Evolutionary conservation across 2,113 vertebrate genomes (phyloP).

Genomic region (Malurus cyaneus): DNA sequence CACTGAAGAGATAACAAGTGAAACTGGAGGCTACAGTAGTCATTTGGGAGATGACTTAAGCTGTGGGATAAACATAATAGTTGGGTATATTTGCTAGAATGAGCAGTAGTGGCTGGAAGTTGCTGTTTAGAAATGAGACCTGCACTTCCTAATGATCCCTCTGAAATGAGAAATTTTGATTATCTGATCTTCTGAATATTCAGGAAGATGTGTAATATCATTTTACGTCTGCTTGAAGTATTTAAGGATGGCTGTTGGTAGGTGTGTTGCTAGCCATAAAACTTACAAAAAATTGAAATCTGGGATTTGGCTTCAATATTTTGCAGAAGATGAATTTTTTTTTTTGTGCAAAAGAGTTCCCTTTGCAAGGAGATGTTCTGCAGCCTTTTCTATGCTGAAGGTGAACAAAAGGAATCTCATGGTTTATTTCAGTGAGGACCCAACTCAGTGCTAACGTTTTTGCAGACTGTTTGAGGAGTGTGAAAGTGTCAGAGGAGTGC

Average conservation of each 20-base stretch:
- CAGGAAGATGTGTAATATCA: neutral
- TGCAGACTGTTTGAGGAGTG: neutral
- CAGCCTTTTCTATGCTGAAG: neutral
- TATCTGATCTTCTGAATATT: conserved; percentile 4
- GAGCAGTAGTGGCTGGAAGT: neutral
- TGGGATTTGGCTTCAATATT: neutral
- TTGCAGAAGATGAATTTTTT: neutral
- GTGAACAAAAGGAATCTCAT: neutral
- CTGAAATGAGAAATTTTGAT: conserved; percentile 21
- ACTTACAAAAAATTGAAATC: neutral
- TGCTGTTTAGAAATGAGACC: neutral
- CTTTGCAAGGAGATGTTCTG: neutral
- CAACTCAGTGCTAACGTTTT: neutral
- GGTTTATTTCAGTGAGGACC: neutral
- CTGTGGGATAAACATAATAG: neutral
- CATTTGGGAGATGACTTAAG: neutral
- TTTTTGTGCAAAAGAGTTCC: neutral
- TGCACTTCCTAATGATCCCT: neutral
- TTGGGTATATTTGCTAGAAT: neutral
- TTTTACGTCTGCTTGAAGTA: neutral
- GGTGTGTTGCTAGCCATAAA: neutral
- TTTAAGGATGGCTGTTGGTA: neutral
- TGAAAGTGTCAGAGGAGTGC: accelerated
- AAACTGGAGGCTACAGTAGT: neutral
- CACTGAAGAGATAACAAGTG: neutral